Evolutionary conservation across 1,140 invertebrate species (phyloP).

Genomic region (Pachyrhynchus sulphureomaculatus): DNA sequence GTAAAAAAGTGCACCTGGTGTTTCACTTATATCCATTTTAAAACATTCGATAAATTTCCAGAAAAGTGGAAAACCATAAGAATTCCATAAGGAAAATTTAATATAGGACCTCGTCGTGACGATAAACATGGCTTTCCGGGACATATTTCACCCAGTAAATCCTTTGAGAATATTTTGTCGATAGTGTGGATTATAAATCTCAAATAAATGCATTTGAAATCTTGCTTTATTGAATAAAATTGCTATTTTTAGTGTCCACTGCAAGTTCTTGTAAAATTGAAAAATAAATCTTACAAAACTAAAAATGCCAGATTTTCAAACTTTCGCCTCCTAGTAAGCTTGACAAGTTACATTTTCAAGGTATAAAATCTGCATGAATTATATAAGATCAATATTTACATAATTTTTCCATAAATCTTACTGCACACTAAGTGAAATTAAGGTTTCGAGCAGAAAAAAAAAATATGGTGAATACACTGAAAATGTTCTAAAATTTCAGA

Average conservation of each 20-base stretch:
- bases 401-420: too few species aligned
- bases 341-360: too few species aligned
- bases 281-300: slow-evolving; percentile 10
- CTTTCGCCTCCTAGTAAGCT: too few species aligned
- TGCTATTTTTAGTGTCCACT: slow-evolving; percentile 15
- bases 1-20: slow-evolving; percentile 26
- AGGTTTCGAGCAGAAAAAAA: too few species aligned
- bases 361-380: too few species aligned
- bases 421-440: too few species aligned
- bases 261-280: slow-evolving; percentile 8
- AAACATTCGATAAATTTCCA: slow-evolving; percentile 24
- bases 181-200: slow-evolving; percentile 16
- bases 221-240: slow-evolving; percentile 24
- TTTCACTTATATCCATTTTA: slow-evolving; percentile 23
- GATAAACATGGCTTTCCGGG: slow-evolving; percentile 26
- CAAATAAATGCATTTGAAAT: slow-evolving; percentile 23
- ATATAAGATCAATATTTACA: too few species aligned
- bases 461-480: too few species aligned
- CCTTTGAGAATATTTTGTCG: slow-evolving; percentile 21
- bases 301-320: too few species aligned
- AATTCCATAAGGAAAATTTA: slow-evolving; percentile 28
- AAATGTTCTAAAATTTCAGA: too few species aligned
- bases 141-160: slow-evolving; percentile 2
- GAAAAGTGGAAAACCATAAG: slow-evolving; percentile 21
- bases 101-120: slow-evolving; percentile 16